Percentiles rank a stretch among this genome's conserved stretches.
Conservation (phyloP, 2,113 vertebrate species). For the Grallaria varia region DNA sequence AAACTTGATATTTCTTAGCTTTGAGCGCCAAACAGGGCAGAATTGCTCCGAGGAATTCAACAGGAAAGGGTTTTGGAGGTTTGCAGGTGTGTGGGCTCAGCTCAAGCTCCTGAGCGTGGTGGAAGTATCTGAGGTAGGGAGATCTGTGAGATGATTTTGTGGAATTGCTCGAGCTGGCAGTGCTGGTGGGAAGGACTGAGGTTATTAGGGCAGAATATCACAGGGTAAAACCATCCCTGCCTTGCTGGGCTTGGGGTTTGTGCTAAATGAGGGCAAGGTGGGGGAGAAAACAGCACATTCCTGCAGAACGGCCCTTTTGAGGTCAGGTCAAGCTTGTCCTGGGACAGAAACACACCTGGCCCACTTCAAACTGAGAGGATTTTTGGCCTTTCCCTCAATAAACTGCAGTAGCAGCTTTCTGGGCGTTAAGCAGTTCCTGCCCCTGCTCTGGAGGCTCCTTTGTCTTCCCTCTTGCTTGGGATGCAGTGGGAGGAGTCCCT, state of each 20-base stretch:
- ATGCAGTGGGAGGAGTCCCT: neutral
- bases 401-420: neutral
- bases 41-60: rapidly evolving
- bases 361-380: rapidly evolving
- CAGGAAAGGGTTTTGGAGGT: neutral
- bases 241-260: neutral
- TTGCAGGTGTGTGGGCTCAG: neutral
- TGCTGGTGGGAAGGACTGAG: neutral
- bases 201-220: neutral
- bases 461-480: neutral
- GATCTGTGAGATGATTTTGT: neutral
- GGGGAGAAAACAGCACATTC: neutral
- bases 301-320: neutral
- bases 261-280: neutral
- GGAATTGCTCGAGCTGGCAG: neutral
- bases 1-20: rapidly evolving
- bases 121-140: too few relatives aligned
- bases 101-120: rapidly evolving
- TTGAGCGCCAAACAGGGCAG: rapidly evolving
- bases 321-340: neutral
- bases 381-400: neutral
- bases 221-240: neutral
- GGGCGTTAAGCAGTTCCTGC: neutral
- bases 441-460: neutral
- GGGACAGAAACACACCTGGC: too few relatives aligned